A percentile compares a stretch with the other conserved stretches of the same genome.
These are phyloP conservation scores for Isoperla grammatica DNA, from an alignment of 2,888 invertebrate species.

Conservation along the genomic window DNA sequence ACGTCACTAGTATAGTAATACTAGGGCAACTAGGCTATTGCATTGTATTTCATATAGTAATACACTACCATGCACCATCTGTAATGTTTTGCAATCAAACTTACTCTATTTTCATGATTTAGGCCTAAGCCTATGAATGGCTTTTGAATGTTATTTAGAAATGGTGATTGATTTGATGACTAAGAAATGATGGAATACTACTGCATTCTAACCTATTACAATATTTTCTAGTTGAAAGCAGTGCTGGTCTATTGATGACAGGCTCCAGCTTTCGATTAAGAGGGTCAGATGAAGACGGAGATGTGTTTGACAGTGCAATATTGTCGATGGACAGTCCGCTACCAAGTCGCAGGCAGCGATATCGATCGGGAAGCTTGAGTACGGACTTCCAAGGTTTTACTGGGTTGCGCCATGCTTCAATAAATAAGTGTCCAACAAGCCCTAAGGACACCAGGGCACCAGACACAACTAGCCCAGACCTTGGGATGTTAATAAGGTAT, in stretches of 20 bases:
- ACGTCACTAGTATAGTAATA: too few species aligned
- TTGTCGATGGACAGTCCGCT: constrained; percentile 2
- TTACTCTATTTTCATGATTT: too few species aligned
- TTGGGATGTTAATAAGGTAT: constrained; percentile 35
- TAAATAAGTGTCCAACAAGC: constrained; percentile 30
- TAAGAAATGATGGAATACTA: too few species aligned
- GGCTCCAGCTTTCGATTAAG: constrained; percentile 42
- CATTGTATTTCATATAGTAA: too few species aligned
- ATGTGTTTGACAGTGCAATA: constrained; percentile 23
- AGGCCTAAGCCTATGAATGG: too few species aligned
- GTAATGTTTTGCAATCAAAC: too few species aligned
- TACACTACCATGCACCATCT: too few species aligned
- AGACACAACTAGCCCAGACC: constrained; percentile 30
- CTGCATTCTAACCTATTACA: too few species aligned
- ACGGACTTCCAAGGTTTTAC: not conserved
- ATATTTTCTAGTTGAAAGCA: constrained; percentile 42
- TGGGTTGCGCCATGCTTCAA: constrained; percentile 18
- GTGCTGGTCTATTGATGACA: constrained; percentile 53
- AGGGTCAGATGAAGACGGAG: constrained; percentile 45
- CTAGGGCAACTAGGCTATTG: too few species aligned
- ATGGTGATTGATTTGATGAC: too few species aligned
- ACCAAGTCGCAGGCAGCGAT: not conserved
- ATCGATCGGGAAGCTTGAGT: constrained; percentile 8
- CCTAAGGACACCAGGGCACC: constrained; percentile 30
- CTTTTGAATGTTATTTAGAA: too few species aligned